Conservation (phyloP, 2,888 invertebrate genomes). For the Anthrax anthrax region DNA sequence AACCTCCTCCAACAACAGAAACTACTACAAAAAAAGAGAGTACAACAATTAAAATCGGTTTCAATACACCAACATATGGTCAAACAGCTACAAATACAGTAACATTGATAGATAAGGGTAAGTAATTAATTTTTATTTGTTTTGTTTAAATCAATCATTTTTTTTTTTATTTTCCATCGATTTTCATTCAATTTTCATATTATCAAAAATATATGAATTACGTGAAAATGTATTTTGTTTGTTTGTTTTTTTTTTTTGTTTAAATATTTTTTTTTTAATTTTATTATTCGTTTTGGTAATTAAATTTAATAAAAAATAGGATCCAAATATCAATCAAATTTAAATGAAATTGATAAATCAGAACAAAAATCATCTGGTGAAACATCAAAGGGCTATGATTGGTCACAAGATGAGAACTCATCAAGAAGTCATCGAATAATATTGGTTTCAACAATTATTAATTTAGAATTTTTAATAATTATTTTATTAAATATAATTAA, state of each 20-base stretch:
- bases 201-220: no score
- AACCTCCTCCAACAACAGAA: slow-evolving; percentile 58
- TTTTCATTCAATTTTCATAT: no score
- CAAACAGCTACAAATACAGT: slow-evolving; percentile 49
- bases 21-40: slow-evolving; percentile 27
- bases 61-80: slow-evolving; percentile 40
- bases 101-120: slow-evolving; percentile 44
- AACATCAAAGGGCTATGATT: slow-evolving; percentile 25
- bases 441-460: neutral
- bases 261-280: no score
- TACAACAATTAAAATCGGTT: slow-evolving; percentile 18
- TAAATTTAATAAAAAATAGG: no score
- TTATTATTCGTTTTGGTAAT: no score
- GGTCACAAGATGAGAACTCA: neutral
- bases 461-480: neutral
- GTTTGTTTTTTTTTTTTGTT: no score
- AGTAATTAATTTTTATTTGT: slow-evolving; percentile 15
- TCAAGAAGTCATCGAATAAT: slow-evolving; percentile 1
- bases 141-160: neutral
- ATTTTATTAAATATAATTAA: neutral
- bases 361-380: slow-evolving; percentile 51
- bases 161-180: no score
- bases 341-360: slow-evolving; percentile 67
- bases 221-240: no score
- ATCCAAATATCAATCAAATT: slow-evolving; percentile 55